A percentile compares a stretch with the other conserved stretches of the same genome.
These are phyloP conservation scores for Drosophila kanapiae DNA, from an alignment of 1,140 invertebrate species.

Conservation along the genomic window DNA sequence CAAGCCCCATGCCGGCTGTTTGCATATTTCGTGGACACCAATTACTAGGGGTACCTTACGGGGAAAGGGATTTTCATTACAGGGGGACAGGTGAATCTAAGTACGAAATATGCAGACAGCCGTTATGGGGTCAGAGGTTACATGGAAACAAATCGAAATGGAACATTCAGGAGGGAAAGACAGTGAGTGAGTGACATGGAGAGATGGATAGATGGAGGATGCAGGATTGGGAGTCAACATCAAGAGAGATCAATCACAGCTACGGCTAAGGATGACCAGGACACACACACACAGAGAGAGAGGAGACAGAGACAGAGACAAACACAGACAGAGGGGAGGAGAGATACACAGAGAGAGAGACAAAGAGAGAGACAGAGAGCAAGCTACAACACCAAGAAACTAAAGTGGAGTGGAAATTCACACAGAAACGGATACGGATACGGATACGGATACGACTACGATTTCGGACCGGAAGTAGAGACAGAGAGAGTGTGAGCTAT, in stretches of 20 bases:
- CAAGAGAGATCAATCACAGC: constrained; percentile 12
- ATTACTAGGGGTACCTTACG: neutral
- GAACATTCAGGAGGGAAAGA: constrained; percentile 16
- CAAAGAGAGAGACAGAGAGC: constrained; percentile 6
- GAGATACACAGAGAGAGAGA: constrained; percentile 1
- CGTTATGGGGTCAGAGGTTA: neutral
- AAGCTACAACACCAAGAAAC: constrained; percentile 26
- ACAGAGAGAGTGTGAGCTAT: no score
- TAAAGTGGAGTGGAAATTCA: neutral
- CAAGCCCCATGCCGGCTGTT: neutral
- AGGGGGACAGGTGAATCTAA: neutral
- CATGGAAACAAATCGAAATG: constrained; percentile 22
- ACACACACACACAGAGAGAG: constrained; percentile 6
- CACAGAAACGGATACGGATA: neutral
- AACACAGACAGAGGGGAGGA: neutral
- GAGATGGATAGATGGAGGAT: constrained; percentile 15
- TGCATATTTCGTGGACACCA: neutral
- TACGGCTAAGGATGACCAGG: neutral
- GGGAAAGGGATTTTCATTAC: neutral
- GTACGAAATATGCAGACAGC: neutral
- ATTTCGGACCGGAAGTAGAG: neutral
- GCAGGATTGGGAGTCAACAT: constrained; percentile 10
- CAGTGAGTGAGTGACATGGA: constrained; percentile 2
- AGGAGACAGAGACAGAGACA: constrained; percentile 14
- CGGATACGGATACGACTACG: neutral